Conservation (phyloP, 2,888 invertebrate species). For the Pyrochroa serraticornis region DNA sequence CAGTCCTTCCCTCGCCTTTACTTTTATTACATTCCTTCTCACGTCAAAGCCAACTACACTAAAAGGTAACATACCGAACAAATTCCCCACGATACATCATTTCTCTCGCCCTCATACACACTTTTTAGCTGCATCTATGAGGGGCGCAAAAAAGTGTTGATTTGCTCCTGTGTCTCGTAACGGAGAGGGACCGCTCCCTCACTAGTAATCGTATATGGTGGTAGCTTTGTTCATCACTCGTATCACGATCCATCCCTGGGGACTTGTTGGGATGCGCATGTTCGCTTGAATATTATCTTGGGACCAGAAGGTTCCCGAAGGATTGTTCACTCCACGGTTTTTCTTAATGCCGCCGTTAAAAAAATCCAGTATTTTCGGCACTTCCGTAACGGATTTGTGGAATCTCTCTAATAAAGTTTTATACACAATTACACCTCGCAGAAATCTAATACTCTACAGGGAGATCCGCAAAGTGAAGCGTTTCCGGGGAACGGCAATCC, state of each 20-base stretch:
- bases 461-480: no score
- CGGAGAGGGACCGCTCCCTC: slow-evolving; percentile 13
- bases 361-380: no score
- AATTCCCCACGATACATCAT: slow-evolving; percentile 46
- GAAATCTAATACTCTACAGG: no score
- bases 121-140: slow-evolving; percentile 24
- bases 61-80: slow-evolving; percentile 52
- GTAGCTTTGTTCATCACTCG: slow-evolving; percentile 49
- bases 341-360: slow-evolving; percentile 6
- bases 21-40: slow-evolving; percentile 55
- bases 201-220: slow-evolving; percentile 46
- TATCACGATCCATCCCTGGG: slow-evolving; percentile 51
- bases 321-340: slow-evolving; percentile 17
- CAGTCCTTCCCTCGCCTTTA: slow-evolving; percentile 43
- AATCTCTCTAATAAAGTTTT: no score
- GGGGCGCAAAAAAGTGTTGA: slow-evolving; percentile 28
- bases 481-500: no score
- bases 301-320: slow-evolving; percentile 30
- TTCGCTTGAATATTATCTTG: slow-evolving; percentile 45
- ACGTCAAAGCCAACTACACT: slow-evolving; percentile 54
- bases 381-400: no score
- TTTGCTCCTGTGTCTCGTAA: slow-evolving; percentile 11
- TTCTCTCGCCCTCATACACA: slow-evolving; percentile 23
- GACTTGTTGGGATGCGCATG: slow-evolving; percentile 49
- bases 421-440: no score